phyloP scores from a whole-genome alignment of 2,888 invertebrate genomes.

The Tanypteryx hageni region DNA sequence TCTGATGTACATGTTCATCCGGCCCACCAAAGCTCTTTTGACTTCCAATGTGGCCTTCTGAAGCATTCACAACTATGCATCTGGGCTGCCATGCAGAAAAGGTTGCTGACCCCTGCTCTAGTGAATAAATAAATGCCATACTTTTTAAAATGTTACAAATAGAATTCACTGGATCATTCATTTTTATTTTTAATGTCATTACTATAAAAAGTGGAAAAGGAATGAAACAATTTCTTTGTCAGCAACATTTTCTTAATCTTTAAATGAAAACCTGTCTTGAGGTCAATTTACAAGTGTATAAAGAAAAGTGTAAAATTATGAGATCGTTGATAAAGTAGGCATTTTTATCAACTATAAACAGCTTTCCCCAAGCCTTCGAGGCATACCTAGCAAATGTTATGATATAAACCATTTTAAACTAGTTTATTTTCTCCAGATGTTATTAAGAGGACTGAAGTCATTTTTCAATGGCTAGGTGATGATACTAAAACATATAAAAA shows the following conservation, averaged over 20 bases:
- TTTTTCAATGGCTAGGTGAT: not conserved
- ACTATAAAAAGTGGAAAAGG: not conserved
- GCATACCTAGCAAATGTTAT: not conserved
- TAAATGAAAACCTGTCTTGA: not conserved
- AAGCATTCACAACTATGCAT: no score
- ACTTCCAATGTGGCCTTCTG: no score
- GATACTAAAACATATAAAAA: not conserved
- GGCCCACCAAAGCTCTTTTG: no score
- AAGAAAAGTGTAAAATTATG: not conserved
- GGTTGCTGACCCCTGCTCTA: no score
- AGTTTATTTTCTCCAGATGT: not conserved
- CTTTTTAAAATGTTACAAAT: no score
- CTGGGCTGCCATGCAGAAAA: no score
- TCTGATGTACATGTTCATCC: no score
- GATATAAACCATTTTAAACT: not conserved
- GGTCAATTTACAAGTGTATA: slow-evolving; percentile 13
- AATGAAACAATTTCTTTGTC: not conserved
- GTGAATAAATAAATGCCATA: no score
- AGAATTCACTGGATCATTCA: no score
- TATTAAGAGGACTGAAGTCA: not conserved
- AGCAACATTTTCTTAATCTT: not conserved
- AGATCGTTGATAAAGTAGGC: not conserved
- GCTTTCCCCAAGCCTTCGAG: not conserved
- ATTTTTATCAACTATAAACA: not conserved
- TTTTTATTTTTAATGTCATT: no score